These are phyloP conservation scores for Geotrypetes seraphini DNA, from an alignment of 2,797 vertebrate species.

Conservation along the genomic window DNA sequence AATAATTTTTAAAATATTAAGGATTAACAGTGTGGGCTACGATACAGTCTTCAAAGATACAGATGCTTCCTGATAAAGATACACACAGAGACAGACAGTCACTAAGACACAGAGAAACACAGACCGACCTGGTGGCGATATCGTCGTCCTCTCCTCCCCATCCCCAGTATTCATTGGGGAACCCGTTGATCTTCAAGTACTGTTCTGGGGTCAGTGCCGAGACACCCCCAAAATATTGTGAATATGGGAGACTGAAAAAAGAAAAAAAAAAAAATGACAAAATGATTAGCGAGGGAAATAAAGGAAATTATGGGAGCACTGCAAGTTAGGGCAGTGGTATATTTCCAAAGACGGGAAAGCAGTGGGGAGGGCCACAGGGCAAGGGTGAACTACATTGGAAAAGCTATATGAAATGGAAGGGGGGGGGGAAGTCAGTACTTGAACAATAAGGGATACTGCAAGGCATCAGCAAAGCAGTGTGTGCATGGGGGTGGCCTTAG, in stretches of 20 bases:
- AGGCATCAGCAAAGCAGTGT: too few species aligned
- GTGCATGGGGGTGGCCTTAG: too few species aligned
- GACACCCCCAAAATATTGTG: conserved; percentile 89
- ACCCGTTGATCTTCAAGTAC: conserved; percentile 95
- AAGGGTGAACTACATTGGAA: background rate
- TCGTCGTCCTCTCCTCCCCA: conserved; percentile 95
- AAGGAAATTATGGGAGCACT: background rate
- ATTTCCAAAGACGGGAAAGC: background rate
- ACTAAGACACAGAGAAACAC: too few species aligned
- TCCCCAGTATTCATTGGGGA: conserved; percentile 94
- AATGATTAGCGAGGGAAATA: background rate
- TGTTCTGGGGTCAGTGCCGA: conserved; percentile 89
- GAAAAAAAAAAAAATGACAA: background rate
- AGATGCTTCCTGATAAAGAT: too few species aligned
- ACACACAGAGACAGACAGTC: too few species aligned
- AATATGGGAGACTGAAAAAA: conserved; percentile 73
- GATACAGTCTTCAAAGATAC: too few species aligned
- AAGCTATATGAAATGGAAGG: too few species aligned
- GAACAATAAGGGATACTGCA: too few species aligned
- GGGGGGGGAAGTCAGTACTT: too few species aligned
- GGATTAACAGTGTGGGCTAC: too few species aligned
- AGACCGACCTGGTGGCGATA: conserved; percentile 81
- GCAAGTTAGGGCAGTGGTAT: background rate
- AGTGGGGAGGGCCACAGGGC: background rate
- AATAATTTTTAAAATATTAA: too few species aligned